Evolutionary conservation across 1,140 invertebrate species (phyloP), one percentile per base, ranked within the genome.

Genomic region (Macrotrachela quadricornifera): DNA sequence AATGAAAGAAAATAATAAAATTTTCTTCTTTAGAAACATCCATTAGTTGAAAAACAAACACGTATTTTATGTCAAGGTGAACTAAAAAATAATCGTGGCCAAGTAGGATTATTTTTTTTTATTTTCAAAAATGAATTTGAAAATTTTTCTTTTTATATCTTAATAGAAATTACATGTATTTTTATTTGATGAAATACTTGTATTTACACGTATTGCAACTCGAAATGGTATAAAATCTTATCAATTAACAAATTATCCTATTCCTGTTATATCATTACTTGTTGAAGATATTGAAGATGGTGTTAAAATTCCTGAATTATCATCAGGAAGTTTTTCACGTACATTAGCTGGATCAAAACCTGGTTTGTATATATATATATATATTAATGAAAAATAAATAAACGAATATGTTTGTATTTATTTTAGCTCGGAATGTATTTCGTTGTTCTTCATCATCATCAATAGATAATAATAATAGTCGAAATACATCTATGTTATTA

Each of bases 91-190:
- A 30, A 30, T 30, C 21, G 21, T 30, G 21, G 21, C 8, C 21
- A 30, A 30, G 21, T 30, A 30, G 2, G 21, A 30, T 30, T 30
- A 2, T 30, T 30, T 30, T 30, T 4, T 30, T 30, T 30, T 30
- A 4, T 4, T 4, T 30, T 30, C 8, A 30, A 4, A 4, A 30
- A 2, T 30, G 8, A 30, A 30, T 30, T 30, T 30, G 2, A 30
- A 30, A n/a, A n/a, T n/a, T n/a, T n/a, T n/a, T n/a, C n/a, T n/a
- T 49, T 37, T 38, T 51, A 51, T 59, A 51, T 21, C 45, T 57
- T 68, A 69, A 36, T 62, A 75, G 72, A 76, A 76, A 63, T 62
- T 74, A 56, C 62, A 75, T 48, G 70, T 74, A 37, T 75, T 75
- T 49, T 62, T 76, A 37, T 75, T 76, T 57, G 65, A 76, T 56